Evolutionary conservation across 2,113 vertebrate genomes (phyloP), one percentile per base, ranked within the genome.

Genomic region (Pelecanus crispus): DNA sequence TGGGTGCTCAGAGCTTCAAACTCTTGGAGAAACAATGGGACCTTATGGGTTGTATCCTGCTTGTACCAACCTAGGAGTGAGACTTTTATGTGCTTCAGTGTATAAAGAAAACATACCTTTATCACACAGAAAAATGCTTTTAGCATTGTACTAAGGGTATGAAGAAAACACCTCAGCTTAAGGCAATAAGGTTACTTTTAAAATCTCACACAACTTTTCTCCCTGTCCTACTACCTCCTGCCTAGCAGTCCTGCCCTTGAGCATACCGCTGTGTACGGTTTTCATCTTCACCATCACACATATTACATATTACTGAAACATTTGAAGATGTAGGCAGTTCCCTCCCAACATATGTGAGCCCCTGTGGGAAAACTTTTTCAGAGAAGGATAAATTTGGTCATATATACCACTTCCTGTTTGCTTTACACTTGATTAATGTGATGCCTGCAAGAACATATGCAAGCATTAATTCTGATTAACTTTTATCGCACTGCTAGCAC

Each of bases 381-480:
- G 28, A 86, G 49, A 82, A 73, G 65, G 34, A 67, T 73, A 77
- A 49, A 91, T 72, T 67, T 79, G 36, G 31, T 50, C 38, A 53
- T 49, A 59, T 63, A 86, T 29, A 94, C 6, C 34, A 80, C 45
- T 96, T 87, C 79, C 40, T 78, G 17, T 94, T 94, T 34, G 17
- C 74, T 88, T 90, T 93, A 78, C 44, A 20, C 19, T 74, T 95
- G 92, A 97, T 96, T 92, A 94, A 94, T 87, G 55, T 31, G 44
- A 80, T 49, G 62, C 59, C 36, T 87, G 18, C n/a, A 61, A 87
- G 73, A 95, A 95, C 49, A 85, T 38, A 84, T 14, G n/a, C 75
- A 92, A 81, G 32, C 91, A 96, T 83, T 97, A 95, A 90, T 96
- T 93, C 85, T 81, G 59, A 95, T 97, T 95, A 96, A 85, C 55